Base-by-base conservation (phyloP, 2,797 vertebrate species). In the Discoglossus pictus region DNA sequence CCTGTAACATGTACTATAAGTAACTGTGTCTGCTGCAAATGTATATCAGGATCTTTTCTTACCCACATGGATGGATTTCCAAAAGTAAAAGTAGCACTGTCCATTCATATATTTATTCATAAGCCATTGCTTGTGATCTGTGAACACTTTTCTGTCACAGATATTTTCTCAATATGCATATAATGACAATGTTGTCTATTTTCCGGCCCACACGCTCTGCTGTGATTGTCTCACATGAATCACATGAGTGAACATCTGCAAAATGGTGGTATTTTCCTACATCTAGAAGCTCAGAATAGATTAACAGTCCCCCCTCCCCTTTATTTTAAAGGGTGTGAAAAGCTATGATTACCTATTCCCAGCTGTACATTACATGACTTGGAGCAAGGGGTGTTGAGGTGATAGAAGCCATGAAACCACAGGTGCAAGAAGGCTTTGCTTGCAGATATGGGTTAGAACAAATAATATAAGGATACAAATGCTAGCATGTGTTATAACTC, bases 241-340 rank as follows among this genome's bases (percentile, higher is more conserved):
- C 60, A 36, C 36, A 63, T 15, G 40, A 63, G 11, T 27, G 18
- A 63, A 70, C 68, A 71, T 71, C 68, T 71, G 68, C 68, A 71
- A 58, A 71, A 23, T 71, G 52, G 60, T 70, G 68, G 68, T 70
- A 63, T 70, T 63, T 71, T 59, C 46, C 68, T 58, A 56, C 61
- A 71, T 64, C 36, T 71, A 71, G 68, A 71, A 71, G 68, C 68
- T 64, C 68, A 71, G 44, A 51, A 64, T 61, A 64, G 68, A 71
- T 71, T 71, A 71, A 63, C 61, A 71, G 61, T 36, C 64, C 64
- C 58, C 50, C 54, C 58, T 21, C 11, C 23, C 40, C 27, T 42
- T 43, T 71, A 47, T 71, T 71, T 71, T 71, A 71, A 71, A 71
- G 61, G 38, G 68, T 71, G 68, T 64, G 68, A 71, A 64, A 64